Base-by-base conservation (phyloP, 2,888 invertebrate species). In the Eugnorisma glareosa region DNA sequence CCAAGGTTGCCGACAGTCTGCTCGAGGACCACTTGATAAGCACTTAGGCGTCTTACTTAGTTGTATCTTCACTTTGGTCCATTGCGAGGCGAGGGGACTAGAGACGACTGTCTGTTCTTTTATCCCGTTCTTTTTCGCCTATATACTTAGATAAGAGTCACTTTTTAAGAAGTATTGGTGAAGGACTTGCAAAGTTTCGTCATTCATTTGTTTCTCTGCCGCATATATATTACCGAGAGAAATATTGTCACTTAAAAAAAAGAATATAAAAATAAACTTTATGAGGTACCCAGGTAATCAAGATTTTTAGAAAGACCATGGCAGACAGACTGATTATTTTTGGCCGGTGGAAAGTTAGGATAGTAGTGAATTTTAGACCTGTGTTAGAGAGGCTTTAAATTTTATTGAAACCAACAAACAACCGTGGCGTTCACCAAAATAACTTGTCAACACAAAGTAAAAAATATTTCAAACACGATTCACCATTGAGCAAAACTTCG, bases 21-120 rank as follows among this genome's bases (percentile, higher is more conserved):
- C 57, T 75, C 11, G n/a, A 70, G 75, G 68, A 79, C 79, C 77
- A 83, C 88, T 88, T 88, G 85, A 86, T 87, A 86, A 73, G 64
- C 79, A 81, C 79, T 85, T 83, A 77, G 79, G 75, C 54, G 57
- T 75, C 75, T 73, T 77, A 73, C 57, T 77, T 67, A 83, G 37
- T 51, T 40, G 57, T 75, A 82, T 85, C 75, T 82, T 71, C 2
- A 66, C 0, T 77, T 64, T 75, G 48, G 28, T 67, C 57, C 48
- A 73, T 69, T 66, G 31, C 8, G 0, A n/a, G 35, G 31, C 8
- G 0, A n/a, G 35, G 21, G 21, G 18, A 24, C 11, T 68, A 15
- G 37, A 37, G 15, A 40, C 35, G 6, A 24, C 3, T 31, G 31
- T 48, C 43, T 54, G n/a, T 45, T 31, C 18, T n/a, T 70, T 10